Evolutionary conservation across 2,113 vertebrate genomes (phyloP).

Genomic region (Atrichornis clamosus): DNA sequence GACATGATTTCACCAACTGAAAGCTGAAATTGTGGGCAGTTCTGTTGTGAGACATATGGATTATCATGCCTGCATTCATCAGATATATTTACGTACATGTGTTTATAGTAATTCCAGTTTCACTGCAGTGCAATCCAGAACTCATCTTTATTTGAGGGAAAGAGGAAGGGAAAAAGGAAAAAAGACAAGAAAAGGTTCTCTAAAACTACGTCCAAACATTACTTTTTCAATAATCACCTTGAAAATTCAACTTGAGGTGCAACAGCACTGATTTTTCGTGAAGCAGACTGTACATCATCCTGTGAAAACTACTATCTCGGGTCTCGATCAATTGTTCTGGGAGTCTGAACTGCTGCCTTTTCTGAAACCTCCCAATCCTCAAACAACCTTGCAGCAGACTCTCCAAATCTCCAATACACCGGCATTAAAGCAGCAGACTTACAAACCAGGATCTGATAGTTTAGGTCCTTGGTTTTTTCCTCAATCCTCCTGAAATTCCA

Average conservation of each 20-base stretch:
- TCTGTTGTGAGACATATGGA: background rate
- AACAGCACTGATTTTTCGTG: background rate
- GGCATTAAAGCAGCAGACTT: background rate
- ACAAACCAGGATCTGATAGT: background rate
- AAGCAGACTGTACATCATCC: background rate
- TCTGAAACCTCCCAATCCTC: background rate
- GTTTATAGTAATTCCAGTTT: background rate
- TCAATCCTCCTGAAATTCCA: background rate
- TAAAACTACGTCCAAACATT: background rate
- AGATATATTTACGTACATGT: background rate
- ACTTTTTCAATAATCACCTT: background rate
- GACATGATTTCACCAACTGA: background rate
- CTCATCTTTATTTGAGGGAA: rapidly evolving
- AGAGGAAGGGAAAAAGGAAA: background rate
- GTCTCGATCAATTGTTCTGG: background rate
- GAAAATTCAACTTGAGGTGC: background rate
- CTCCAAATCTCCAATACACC: background rate
- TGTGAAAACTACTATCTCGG: background rate
- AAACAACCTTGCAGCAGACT: background rate
- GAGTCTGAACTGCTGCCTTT: background rate
- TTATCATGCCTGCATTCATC: background rate
- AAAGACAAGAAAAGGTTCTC: background rate
- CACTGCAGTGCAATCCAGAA: background rate
- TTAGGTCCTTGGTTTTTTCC: background rate
- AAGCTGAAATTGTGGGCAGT: background rate